Evolutionary conservation across 2,888 invertebrate genomes (phyloP).

Genomic region (Suillia variegata): DNA sequence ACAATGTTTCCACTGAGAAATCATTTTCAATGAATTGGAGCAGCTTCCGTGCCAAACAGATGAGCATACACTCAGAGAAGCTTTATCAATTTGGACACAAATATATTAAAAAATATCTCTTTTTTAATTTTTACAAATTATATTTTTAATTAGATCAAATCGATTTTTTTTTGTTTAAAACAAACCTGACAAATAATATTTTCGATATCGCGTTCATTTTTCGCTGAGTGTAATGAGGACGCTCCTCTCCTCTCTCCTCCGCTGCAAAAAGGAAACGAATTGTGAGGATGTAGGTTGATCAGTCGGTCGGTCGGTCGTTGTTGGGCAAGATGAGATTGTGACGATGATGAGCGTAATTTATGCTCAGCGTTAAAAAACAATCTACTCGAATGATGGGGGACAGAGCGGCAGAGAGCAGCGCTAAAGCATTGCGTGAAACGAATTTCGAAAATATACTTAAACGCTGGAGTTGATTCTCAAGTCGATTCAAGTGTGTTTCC

Average conservation of each 20-base stretch:
- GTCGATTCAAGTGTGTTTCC: background rate
- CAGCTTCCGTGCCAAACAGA: too few species aligned
- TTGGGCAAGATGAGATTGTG: slow-evolving; percentile 1
- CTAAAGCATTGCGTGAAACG: slow-evolving; percentile 22
- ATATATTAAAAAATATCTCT: too few species aligned
- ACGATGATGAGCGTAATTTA: slow-evolving; percentile 43
- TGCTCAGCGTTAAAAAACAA: slow-evolving; percentile 52
- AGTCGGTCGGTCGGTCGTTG: slow-evolving; percentile 1
- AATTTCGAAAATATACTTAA: background rate
- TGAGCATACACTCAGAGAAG: too few species aligned
- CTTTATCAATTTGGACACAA: too few species aligned
- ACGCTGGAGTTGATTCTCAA: background rate
- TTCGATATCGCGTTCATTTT: too few species aligned
- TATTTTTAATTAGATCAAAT: too few species aligned
- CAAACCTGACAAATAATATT: too few species aligned
- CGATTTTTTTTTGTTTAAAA: too few species aligned
- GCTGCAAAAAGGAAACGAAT: background rate
- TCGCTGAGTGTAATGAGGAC: too few species aligned
- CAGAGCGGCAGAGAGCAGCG: too few species aligned
- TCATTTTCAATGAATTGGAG: slow-evolving; percentile 45
- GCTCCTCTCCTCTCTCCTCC: slow-evolving; percentile 17
- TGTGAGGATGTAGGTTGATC: slow-evolving; percentile 19
- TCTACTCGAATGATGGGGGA: slow-evolving; percentile 44
- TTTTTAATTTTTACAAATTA: too few species aligned
- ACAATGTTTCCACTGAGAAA: slow-evolving; percentile 31